Evolutionary conservation across 2,797 vertebrate species (phyloP).

Genomic region (Gambelia wislizenii): DNA sequence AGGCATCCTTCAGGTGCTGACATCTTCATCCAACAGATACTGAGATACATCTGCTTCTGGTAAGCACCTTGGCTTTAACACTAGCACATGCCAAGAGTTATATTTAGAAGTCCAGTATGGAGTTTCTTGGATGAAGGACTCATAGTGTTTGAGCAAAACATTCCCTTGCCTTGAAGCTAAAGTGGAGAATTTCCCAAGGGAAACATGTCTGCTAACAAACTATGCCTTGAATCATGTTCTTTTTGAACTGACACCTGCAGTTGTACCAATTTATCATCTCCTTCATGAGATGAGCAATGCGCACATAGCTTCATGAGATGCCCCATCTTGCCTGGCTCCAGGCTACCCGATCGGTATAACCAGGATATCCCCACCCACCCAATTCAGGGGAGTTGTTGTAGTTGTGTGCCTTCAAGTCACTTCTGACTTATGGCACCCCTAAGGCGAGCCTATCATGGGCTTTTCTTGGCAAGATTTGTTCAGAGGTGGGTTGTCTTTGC

Average conservation of each 20-base stretch:
- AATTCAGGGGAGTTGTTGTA: background rate
- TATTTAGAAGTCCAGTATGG: background rate
- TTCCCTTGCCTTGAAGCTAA: constrained; percentile 8
- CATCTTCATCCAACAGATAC: too few species aligned
- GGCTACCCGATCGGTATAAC: constrained; percentile 66
- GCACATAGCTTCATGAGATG: constrained; percentile 50
- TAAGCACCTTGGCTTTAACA: too few species aligned
- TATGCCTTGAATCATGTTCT: constrained; percentile 25
- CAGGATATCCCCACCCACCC: background rate
- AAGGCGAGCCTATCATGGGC: too few species aligned
- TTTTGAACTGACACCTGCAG: constrained; percentile 12
- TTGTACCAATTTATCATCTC: constrained; percentile 17
- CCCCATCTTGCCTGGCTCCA: constrained; percentile 66
- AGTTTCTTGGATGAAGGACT: background rate
- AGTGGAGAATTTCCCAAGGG: constrained; percentile 25
- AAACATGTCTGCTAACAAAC: constrained; percentile 7
- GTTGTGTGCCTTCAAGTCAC: too few species aligned
- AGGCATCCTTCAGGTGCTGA: too few species aligned
- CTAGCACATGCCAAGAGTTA: background rate
- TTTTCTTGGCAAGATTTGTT: too few species aligned
- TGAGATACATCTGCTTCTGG: too few species aligned
- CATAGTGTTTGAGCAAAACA: background rate
- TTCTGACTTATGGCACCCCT: too few species aligned
- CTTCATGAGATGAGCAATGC: constrained; percentile 48
- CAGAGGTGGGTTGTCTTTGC: too few species aligned